phyloP scores from a whole-genome alignment of 2,113 vertebrate species.

The Empidonax alnorum region DNA sequence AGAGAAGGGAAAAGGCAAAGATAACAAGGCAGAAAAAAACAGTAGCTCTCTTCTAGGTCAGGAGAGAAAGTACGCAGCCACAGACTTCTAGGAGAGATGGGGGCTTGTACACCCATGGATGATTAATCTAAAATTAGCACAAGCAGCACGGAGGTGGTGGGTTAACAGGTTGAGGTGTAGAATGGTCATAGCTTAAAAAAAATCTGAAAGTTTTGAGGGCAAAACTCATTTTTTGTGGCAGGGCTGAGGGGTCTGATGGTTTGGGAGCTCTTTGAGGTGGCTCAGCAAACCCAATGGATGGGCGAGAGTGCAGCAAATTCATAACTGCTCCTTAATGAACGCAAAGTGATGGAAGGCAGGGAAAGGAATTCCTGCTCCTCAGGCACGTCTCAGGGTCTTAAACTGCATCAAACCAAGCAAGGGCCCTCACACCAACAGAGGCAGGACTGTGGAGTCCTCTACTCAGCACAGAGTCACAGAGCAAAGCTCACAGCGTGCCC shows the following conservation, averaged over 20 bases:
- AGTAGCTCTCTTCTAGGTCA: neutral
- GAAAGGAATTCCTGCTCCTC: neutral
- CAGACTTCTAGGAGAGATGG: neutral
- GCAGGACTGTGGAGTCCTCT: neutral
- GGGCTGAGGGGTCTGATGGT: too few species aligned
- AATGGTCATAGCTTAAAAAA: neutral
- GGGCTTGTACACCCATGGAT: neutral
- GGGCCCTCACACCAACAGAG: neutral
- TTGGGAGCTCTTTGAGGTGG: neutral
- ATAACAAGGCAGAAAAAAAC: neutral
- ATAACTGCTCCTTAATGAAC: neutral
- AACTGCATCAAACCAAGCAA: neutral
- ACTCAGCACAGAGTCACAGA: neutral
- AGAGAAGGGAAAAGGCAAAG: neutral
- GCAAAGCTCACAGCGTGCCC: neutral
- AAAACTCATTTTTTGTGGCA: neutral
- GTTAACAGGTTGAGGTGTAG: neutral
- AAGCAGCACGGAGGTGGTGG: accelerated
- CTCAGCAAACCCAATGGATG: neutral
- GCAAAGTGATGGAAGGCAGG: neutral
- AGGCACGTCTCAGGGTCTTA: neutral
- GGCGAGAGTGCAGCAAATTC: neutral
- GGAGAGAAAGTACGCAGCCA: neutral
- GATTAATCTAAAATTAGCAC: neutral
- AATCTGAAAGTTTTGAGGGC: neutral